Percentiles rank a stretch among this genome's conserved stretches.
Conservation (phyloP, 2,113 vertebrate species). For the Charadrius vociferus region DNA sequence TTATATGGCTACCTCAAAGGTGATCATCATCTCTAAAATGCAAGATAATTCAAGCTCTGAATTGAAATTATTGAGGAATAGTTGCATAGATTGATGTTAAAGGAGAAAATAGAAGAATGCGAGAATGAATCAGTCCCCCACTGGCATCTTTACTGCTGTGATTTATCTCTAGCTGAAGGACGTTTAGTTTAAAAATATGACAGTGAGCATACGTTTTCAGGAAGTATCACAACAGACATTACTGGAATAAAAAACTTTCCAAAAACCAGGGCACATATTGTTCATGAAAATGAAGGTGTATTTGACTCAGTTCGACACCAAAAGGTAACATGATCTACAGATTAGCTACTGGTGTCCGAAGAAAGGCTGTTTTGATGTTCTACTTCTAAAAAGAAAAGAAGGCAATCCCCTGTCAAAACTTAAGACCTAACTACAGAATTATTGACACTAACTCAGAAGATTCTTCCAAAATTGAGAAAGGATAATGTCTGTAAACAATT, state of each 20-base stretch:
- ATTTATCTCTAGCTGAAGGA: neutral
- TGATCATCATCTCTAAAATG: neutral
- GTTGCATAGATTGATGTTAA: neutral
- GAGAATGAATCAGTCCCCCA: neutral
- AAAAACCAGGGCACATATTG: neutral
- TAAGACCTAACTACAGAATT: neutral
- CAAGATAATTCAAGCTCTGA: neutral
- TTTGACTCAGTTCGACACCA: neutral
- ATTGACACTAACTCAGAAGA: neutral
- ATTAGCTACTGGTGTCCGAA: neutral
- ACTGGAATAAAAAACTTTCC: neutral
- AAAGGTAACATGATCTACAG: neutral
- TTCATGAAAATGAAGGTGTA: neutral
- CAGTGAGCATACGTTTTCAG: neutral
- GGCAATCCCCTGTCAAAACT: neutral
- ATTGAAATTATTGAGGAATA: neutral
- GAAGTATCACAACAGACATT: neutral
- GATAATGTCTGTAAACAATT: neutral
- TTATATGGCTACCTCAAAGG: neutral
- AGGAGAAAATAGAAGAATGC: neutral
- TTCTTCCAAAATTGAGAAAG: neutral
- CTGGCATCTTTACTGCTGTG: neutral
- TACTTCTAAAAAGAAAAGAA: neutral
- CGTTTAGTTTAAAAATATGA: neutral
- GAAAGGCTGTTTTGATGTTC: neutral